Conservation (phyloP, 2,113 vertebrate genomes). For the Balaeniceps rex region DNA sequence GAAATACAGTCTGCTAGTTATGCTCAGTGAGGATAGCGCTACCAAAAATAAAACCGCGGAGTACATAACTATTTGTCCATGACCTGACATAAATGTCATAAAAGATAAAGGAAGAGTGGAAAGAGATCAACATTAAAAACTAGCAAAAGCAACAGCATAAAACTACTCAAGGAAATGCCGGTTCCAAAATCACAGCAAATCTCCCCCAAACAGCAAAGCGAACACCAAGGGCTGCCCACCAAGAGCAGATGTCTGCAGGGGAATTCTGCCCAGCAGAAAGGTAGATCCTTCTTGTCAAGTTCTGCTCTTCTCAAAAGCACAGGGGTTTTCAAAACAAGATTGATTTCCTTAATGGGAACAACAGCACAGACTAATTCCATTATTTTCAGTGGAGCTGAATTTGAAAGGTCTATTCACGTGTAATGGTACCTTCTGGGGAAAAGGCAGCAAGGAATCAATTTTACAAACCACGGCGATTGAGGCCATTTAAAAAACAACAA, state of each 20-base stretch:
- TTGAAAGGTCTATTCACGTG: slow-evolving; percentile 57
- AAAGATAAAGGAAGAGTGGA: background rate
- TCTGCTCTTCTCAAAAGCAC: background rate
- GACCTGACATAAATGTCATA: background rate
- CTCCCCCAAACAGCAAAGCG: background rate
- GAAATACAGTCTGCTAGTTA: background rate
- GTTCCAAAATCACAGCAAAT: background rate
- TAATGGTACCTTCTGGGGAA: slow-evolving; percentile 54
- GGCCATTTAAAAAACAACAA: slow-evolving; percentile 30
- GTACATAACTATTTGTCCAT: background rate
- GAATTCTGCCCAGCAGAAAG: background rate
- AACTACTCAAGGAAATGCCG: background rate
- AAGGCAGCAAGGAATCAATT: slow-evolving; percentile 42
- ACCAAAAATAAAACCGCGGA: background rate
- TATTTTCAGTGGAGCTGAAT: slow-evolving; percentile 53
- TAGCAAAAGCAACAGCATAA: background rate
- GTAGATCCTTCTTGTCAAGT: background rate
- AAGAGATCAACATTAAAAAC: background rate
- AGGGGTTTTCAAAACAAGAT: slow-evolving; percentile 34
- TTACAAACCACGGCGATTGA: slow-evolving; percentile 12
- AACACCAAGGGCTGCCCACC: background rate
- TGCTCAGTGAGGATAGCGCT: background rate
- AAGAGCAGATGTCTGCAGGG: background rate
- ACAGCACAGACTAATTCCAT: slow-evolving; percentile 25
- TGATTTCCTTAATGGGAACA: slow-evolving; percentile 43